These are phyloP conservation scores for Drosophila parthenogenetica DNA, from an alignment of 2,888 invertebrate species.

Conservation along the genomic window DNA sequence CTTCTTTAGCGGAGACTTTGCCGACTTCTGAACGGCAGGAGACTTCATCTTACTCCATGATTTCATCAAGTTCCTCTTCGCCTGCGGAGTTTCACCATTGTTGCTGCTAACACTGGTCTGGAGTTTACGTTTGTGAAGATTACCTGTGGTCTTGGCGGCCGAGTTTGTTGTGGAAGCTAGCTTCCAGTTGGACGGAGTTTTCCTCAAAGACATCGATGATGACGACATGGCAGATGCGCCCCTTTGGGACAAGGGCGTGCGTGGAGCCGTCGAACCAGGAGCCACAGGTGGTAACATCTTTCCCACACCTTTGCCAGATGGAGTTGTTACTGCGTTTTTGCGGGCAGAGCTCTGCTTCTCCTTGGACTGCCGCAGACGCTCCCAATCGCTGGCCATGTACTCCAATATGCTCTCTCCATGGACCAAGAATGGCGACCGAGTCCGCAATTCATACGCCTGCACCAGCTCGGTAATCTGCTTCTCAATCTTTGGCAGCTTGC, in stretches of 20 bases:
- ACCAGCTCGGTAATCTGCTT: conserved; percentile 87
- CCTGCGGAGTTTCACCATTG: conserved; percentile 54
- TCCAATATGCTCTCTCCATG: conserved; percentile 88
- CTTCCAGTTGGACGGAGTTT: conserved; percentile 72
- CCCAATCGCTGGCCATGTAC: conserved; percentile 88
- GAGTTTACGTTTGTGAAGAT: conserved; percentile 27
- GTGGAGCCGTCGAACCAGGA: conserved; percentile 38
- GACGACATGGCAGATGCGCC: conserved; percentile 63
- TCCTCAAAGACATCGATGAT: conserved; percentile 55
- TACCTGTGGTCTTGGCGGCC: conserved; percentile 23
- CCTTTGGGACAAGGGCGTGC: conserved; percentile 76
- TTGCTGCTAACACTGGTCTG: not conserved
- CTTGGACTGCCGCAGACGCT: conserved; percentile 85
- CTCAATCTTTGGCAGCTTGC: conserved; percentile 91
- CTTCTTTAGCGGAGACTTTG: conserved; percentile 71
- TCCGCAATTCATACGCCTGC: conserved; percentile 86
- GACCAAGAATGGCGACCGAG: conserved; percentile 87
- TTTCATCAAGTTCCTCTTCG: conserved; percentile 80
- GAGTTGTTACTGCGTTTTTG: conserved; percentile 64
- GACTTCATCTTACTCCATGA: conserved; percentile 67
- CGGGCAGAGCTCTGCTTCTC: conserved; percentile 85
- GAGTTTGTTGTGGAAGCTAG: conserved; percentile 21
- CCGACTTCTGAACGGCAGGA: conserved; percentile 25
- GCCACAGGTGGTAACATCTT: conserved; percentile 53
- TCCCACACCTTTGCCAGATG: conserved; percentile 12